Conservation (phyloP, 2,113 vertebrate species). For the Cyrtonyx montezumae region DNA sequence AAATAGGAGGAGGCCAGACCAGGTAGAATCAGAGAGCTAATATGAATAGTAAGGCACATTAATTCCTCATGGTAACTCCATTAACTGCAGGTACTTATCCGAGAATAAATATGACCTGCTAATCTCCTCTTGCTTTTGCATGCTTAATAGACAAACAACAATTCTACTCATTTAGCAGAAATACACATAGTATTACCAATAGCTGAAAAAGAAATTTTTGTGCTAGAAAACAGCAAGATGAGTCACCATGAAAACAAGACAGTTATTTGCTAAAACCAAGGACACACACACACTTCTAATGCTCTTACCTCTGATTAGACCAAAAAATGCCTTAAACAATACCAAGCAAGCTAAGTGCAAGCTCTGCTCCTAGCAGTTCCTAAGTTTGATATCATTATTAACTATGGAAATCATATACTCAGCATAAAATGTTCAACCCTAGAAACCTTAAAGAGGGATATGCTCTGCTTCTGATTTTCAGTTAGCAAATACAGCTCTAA, state of each 20-base stretch:
- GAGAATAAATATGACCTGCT: background rate
- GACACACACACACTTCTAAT: background rate
- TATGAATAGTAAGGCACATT: background rate
- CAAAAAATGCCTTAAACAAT: background rate
- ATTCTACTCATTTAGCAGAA: background rate
- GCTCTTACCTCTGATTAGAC: background rate
- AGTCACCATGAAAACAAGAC: conserved; percentile 23
- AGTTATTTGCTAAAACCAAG: conserved; percentile 16
- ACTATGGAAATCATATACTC: background rate
- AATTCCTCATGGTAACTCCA: conserved; percentile 11
- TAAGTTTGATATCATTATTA: background rate
- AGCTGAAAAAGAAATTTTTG: background rate
- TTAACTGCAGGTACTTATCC: background rate
- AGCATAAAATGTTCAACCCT: background rate
- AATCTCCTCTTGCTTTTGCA: background rate
- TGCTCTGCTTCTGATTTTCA: background rate
- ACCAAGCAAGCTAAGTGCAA: background rate
- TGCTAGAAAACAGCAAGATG: background rate
- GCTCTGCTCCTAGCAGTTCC: background rate
- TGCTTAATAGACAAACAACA: background rate
- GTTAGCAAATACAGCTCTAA: background rate
- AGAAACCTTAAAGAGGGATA: background rate
- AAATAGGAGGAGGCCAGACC: background rate
- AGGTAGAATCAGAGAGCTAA: background rate
- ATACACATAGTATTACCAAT: background rate